These are phyloP conservation scores for Aphelenchoides fujianensis DNA, from an alignment of 1,140 invertebrate species.

Conservation along the genomic window DNA sequence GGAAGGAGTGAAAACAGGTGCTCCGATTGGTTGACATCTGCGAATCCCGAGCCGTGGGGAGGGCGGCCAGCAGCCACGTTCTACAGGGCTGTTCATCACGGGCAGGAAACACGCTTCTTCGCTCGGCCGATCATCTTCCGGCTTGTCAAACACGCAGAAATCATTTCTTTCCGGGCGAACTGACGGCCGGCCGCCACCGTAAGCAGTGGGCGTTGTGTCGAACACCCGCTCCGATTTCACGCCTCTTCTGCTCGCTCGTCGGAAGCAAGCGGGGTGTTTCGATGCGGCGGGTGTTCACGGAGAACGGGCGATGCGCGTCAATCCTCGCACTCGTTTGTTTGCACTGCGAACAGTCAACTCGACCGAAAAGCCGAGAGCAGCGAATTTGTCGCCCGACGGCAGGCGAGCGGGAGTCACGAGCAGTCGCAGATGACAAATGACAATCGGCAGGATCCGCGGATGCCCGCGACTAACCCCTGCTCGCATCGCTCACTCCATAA, in stretches of 20 bases:
- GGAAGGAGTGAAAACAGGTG: not conserved
- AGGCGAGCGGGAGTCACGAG: not conserved
- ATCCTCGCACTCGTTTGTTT: not conserved
- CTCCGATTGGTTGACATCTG: not conserved
- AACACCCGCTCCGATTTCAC: not conserved
- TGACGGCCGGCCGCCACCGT: not conserved
- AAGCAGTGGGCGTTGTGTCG: not conserved
- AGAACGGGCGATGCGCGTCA: not conserved
- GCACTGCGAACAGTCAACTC: no score
- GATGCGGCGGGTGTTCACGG: not conserved
- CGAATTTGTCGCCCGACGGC: not conserved
- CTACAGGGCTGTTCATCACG: not conserved
- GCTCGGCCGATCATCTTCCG: no score
- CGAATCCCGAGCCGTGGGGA: not conserved
- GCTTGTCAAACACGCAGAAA: conserved; percentile 5
- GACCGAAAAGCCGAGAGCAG: no score
- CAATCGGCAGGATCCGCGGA: not conserved
- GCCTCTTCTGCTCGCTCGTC: no score
- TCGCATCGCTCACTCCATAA: not conserved
- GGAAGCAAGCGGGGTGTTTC: no score
- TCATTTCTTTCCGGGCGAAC: no score
- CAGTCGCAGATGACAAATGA: conserved; percentile 6
- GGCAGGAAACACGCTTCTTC: not conserved
- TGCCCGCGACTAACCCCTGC: not conserved
- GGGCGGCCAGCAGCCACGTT: not conserved